These are phyloP conservation scores for Abrostola triplasia DNA, from an alignment of 2,888 invertebrate genomes.

Conservation along the genomic window DNA sequence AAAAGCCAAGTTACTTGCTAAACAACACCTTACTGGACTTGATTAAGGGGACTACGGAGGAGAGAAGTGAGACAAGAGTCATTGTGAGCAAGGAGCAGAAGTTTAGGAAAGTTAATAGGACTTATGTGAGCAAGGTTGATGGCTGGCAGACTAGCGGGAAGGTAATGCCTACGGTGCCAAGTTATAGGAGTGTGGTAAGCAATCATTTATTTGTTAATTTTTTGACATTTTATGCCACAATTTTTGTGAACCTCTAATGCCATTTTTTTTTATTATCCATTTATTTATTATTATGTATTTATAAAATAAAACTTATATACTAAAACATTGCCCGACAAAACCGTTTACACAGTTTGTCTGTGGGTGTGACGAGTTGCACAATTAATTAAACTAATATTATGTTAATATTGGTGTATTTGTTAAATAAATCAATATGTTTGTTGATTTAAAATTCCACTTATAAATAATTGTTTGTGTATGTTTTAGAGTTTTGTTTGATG, in stretches of 20 bases:
- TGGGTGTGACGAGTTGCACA: no score
- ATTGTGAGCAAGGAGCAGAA: constrained; percentile 22
- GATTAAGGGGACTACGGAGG: constrained; percentile 25
- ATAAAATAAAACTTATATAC: no score
- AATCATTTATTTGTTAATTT: not conserved
- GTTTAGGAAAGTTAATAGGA: constrained; percentile 21
- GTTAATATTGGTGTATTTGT: no score
- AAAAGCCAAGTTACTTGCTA: constrained; percentile 44
- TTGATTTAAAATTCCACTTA: no score
- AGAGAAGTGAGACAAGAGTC: constrained; percentile 14
- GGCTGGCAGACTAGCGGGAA: constrained; percentile 15
- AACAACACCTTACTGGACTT: constrained; percentile 44
- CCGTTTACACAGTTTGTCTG: no score
- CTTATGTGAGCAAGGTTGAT: constrained; percentile 20
- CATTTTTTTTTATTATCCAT: not conserved
- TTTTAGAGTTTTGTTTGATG: no score
- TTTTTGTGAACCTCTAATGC: not conserved
- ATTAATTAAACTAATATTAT: no score
- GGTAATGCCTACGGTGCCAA: constrained; percentile 3
- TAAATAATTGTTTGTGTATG: no score
- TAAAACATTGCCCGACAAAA: no score
- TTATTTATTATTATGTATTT: no score
- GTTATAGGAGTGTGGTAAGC: constrained; percentile 30
- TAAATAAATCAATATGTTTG: no score
- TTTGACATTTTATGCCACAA: constrained; percentile 18